Conservation (phyloP, 1,140 invertebrate species). For the Anadara kagoshimensis region DNA sequence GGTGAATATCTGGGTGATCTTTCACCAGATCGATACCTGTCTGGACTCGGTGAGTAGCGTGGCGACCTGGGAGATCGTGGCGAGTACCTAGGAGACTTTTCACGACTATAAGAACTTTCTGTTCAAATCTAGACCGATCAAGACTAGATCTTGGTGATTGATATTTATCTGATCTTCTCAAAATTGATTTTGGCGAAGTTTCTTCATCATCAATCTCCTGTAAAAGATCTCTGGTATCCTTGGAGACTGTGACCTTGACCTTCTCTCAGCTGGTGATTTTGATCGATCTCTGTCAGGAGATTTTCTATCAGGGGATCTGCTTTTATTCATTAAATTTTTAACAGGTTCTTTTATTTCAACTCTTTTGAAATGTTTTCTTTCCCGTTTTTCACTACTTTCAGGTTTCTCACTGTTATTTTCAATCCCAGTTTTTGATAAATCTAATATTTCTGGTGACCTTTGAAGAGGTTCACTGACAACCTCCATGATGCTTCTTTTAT, state of each 20-base stretch:
- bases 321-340: conserved; percentile 21
- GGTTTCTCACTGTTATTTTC: not conserved
- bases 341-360: conserved; percentile 40
- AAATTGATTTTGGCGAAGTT: conserved; percentile 42
- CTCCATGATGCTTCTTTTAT: conserved; percentile 27
- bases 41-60: conserved; percentile 16
- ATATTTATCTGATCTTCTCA: conserved; percentile 31
- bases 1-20: conserved; percentile 28
- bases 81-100: not conserved
- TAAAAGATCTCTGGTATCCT: conserved; percentile 30
- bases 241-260: conserved; percentile 31
- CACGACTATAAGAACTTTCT: conserved; percentile 16
- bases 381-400: conserved; percentile 12
- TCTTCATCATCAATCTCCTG: conserved; percentile 33
- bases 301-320: conserved; percentile 23
- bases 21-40: conserved; percentile 39
- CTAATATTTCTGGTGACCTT: conserved; percentile 5
- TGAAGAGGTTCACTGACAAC: conserved; percentile 28
- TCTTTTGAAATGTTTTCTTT: conserved; percentile 30
- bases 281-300: conserved; percentile 26
- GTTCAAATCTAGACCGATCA: conserved; percentile 18
- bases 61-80: conserved; percentile 26
- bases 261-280: conserved; percentile 4
- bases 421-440: conserved; percentile 20
- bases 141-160: conserved; percentile 3